Base-by-base conservation (phyloP, 2,113 vertebrate species). In the Cervus canadensis region DNA sequence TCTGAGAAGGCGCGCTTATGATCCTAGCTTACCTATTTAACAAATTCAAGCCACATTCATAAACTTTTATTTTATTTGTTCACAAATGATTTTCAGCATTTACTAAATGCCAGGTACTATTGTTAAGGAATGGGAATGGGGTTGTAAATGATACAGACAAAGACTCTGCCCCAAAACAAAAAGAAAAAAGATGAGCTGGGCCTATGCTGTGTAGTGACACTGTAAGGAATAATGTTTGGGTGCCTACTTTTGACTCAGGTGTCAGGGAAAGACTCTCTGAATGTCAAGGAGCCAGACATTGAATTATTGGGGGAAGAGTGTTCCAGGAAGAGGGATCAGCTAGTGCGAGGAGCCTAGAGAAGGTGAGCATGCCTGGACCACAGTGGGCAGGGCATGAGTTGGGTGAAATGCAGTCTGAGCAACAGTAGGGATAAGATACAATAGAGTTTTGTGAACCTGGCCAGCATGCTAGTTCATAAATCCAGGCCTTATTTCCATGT, bases 341-440 rank as follows among this genome's bases (percentile, higher is more conserved):
- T 14, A 48, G 7, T 23, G 13, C 3, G 5, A 16, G n/a, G 50
- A 23, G 40, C 13, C 13, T 90, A 67, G 6, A 62, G 76, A 59
- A 26, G n/a, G 28, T 0, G 0, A 21, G 43, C 12, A 0, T 36
- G 71, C 9, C 30, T 15, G 30, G 33, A 59, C 8, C 6, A 2
- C 8, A 1, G 30, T 17, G 13, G 67, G 33, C 8, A 14, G 26
- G 40, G 36, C 1, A 15, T 45, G 43, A 60, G 23, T 1, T 7
- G 93, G 54, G 10, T 43, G 28, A 25, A 30, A 28, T 7, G 26
- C 89, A 79, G 40, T 88, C 56, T 87, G 54, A n/a, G 17, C 40
- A 5, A 50, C 2, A 1, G 26, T 0, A 14, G 52, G 30, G 43
- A 5, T 16, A 33, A 0, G 25, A 5, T 48, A 28, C 13, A 30